Conservation (phyloP, 2,888 invertebrate species). For the Leucophenga montana region DNA sequence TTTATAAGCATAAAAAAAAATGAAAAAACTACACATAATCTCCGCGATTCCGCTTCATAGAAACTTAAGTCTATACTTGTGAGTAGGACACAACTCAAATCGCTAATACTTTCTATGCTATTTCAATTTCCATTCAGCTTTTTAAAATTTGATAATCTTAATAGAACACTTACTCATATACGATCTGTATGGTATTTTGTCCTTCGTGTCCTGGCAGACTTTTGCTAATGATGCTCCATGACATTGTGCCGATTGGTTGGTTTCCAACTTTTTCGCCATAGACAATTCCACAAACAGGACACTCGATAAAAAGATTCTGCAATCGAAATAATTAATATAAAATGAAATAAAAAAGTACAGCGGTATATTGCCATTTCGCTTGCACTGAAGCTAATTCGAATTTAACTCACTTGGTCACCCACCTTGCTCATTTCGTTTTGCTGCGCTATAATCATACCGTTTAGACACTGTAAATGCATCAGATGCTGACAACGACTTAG, state of each 20-base stretch:
- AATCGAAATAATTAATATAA: conserved; percentile 22
- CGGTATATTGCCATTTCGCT: conserved; percentile 1
- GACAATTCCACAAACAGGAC: conserved; percentile 88
- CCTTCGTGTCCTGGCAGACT: conserved; percentile 80
- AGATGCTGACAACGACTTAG: conserved; percentile 85
- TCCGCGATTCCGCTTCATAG: too few relatives aligned
- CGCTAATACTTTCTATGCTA: too few relatives aligned
- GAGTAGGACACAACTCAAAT: too few relatives aligned
- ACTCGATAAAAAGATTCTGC: conserved; percentile 83
- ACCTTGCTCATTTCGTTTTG: conserved; percentile 74
- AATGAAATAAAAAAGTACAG: conserved; percentile 6
- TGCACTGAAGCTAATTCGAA: neutral
- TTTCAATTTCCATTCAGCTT: too few relatives aligned
- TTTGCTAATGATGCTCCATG: conserved; percentile 82
- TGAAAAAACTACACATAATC: too few relatives aligned
- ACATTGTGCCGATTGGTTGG: conserved; percentile 88
- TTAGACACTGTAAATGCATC: conserved; percentile 86
- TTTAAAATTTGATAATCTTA: neutral
- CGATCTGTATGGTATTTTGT: conserved; percentile 85
- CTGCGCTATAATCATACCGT: conserved; percentile 81
- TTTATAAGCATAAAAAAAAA: too few relatives aligned
- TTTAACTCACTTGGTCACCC: neutral
- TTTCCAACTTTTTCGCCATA: conserved; percentile 87
- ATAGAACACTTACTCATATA: conserved; percentile 79
- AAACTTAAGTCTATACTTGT: too few relatives aligned